Evolutionary conservation across 1,140 invertebrate genomes (phyloP).

Genomic region (silkworm (Bombyx mori)): ASM3026992v2 NC_085130.1:604501-605000

Average conservation of each 20-base stretch:
- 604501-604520: too few relatives aligned
- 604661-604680: too few relatives aligned
- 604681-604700: neutral
- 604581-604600: too few relatives aligned
- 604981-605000: slow-evolving; percentile 56
- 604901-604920: neutral
- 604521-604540: too few relatives aligned
- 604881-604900: neutral
- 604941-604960: neutral
- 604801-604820: too few relatives aligned
- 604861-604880: slow-evolving; percentile 1
- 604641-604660: too few relatives aligned
- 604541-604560: too few relatives aligned
- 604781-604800: neutral
- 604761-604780: slow-evolving; percentile 46
- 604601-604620: too few relatives aligned
- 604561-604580: too few relatives aligned
- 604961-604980: slow-evolving; percentile 34
- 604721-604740: slow-evolving; percentile 10
- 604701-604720: neutral
- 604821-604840: too few relatives aligned
- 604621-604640: too few relatives aligned
- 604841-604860: too few relatives aligned
- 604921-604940: neutral
- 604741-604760: slow-evolving; percentile 18